Conservation (phyloP, 2,888 invertebrate genomes). For the Heliothis peltigera region DNA sequence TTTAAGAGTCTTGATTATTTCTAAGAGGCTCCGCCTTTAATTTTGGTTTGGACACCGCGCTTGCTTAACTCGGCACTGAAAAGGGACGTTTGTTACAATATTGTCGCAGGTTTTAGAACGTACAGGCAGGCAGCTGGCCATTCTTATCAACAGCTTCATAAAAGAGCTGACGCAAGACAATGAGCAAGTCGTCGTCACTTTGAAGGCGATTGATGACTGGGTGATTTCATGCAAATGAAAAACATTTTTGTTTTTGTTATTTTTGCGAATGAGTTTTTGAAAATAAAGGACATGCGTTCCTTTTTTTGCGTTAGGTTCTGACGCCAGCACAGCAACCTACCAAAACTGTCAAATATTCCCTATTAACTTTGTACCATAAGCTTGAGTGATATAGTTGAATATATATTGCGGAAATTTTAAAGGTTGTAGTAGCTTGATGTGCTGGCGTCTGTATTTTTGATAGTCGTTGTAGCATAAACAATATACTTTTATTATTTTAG, state of each 20-base stretch:
- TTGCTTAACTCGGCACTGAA: background rate
- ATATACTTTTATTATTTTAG: slow-evolving; percentile 17
- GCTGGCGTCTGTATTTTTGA: no score
- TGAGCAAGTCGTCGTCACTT: background rate
- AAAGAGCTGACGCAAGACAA: background rate
- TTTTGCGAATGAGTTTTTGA: slow-evolving; percentile 6
- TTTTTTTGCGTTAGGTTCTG: background rate
- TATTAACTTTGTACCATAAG: no score
- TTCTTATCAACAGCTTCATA: background rate
- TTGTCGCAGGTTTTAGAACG: background rate
- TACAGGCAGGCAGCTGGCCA: no score
- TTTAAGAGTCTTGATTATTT: no score
- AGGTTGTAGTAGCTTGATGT: no score
- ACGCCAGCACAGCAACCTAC: no score
- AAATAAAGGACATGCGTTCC: slow-evolving; percentile 5
- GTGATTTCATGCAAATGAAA: background rate
- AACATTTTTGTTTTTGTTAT: slow-evolving; percentile 1
- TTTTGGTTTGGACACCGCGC: no score
- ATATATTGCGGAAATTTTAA: no score
- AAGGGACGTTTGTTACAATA: background rate
- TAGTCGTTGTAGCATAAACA: slow-evolving; percentile 39
- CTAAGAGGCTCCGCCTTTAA: no score
- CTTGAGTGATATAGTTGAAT: no score
- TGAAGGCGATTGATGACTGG: background rate
- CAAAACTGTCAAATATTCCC: no score